These are phyloP conservation scores for Rhynchophorus ferrugineus DNA, from an alignment of 1,140 invertebrate genomes.

Conservation along the genomic window DNA sequence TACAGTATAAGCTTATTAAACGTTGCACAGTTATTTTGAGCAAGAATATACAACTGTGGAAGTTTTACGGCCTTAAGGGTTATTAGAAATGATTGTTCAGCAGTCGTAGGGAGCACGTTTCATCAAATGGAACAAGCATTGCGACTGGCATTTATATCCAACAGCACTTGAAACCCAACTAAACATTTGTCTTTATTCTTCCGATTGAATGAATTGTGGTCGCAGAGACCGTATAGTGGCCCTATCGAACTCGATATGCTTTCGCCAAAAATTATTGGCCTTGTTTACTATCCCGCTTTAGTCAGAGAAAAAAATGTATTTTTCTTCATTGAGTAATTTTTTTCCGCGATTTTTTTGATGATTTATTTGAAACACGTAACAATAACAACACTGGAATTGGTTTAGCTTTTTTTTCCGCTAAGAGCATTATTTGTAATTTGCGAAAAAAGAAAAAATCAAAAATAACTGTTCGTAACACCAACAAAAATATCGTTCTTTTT, in stretches of 20 bases:
- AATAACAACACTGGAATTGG: too few relatives aligned
- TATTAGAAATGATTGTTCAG: constrained; percentile 34
- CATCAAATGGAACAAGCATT: constrained; percentile 39
- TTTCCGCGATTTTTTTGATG: not conserved
- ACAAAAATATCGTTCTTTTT: too few relatives aligned
- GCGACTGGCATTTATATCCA: constrained; percentile 41
- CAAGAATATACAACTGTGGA: constrained; percentile 9
- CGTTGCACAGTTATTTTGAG: constrained; percentile 15
- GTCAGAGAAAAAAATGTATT: constrained; percentile 18
- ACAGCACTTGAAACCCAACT: constrained; percentile 36
- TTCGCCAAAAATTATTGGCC: constrained; percentile 23
- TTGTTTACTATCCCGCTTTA: constrained; percentile 12
- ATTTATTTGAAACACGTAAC: too few relatives aligned
- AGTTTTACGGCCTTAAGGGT: constrained; percentile 19
- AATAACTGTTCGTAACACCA: too few relatives aligned
- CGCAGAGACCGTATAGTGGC: constrained; percentile 24
- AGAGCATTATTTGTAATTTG: too few relatives aligned
- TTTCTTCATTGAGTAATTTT: constrained; percentile 1
- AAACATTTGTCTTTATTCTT: constrained; percentile 44
- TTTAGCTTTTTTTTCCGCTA: too few relatives aligned
- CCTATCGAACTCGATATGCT: constrained; percentile 18
- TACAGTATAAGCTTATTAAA: constrained; percentile 12
- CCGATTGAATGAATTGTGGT: constrained; percentile 38
- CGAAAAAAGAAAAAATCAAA: too few relatives aligned
- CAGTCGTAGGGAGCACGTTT: constrained; percentile 32